Conservation (phyloP, 2,888 invertebrate genomes). For the Lapara coniferarum region DNA sequence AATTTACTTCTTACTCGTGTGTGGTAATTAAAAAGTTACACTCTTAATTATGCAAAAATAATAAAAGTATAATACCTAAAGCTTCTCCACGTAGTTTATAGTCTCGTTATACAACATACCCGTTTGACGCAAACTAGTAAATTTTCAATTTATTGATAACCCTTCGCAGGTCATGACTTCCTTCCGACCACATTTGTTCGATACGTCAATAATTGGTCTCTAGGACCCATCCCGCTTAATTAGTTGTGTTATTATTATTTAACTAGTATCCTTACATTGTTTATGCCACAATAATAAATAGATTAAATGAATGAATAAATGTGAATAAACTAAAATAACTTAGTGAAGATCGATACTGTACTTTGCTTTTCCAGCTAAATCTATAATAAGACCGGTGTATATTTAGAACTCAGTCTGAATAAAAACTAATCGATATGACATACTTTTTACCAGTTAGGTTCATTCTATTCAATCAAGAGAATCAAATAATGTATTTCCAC, state of each 20-base stretch:
- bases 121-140: slow-evolving; percentile 25
- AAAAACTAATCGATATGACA: too few species aligned
- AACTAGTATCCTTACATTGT: slow-evolving; percentile 12
- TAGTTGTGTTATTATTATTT: slow-evolving; percentile 15
- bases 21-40: too few species aligned
- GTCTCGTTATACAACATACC: slow-evolving; percentile 15
- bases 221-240: slow-evolving; percentile 16
- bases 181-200: slow-evolving; percentile 26
- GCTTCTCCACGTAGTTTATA: background rate
- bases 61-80: background rate
- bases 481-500: too few species aligned
- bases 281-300: background rate
- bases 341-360: background rate
- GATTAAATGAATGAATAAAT: background rate
- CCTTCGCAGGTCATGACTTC: slow-evolving; percentile 19
- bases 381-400: background rate
- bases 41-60: background rate
- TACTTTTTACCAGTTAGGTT: background rate
- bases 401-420: background rate
- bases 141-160: slow-evolving; percentile 26
- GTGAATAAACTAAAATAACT: background rate
- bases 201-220: slow-evolving; percentile 22
- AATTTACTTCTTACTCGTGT: background rate
- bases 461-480: background rate
- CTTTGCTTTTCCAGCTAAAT: background rate